Evolutionary conservation across 2,113 vertebrate species (phyloP), one percentile per base, ranked within the genome.

Genomic region (Oryzias woworae): DNA sequence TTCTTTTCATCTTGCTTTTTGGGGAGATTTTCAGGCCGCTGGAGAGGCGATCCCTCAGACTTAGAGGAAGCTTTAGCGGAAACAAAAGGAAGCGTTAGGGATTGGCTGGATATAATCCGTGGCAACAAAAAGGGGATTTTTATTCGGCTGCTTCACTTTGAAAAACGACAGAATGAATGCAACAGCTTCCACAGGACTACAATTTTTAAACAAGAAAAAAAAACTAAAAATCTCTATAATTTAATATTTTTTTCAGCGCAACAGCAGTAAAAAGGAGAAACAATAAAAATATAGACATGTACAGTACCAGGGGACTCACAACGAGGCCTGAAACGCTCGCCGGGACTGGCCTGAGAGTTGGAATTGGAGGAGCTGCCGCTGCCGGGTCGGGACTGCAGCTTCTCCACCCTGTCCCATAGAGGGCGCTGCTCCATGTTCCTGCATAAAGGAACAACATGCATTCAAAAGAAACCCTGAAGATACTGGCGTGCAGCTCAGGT

Each of bases 391-490:
- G 96, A 94, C 46, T 94, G 95, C 17, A 98, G 93, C 83, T 98
- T 98, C 87, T 98, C 96, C 72, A 98, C 96, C n/a, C 96, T 90
- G 79, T 98, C 96, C 96, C 96, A 97, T 18, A 98, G 91, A n/a
- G 96, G 91, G 28, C 95, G 92, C 71, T 95, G 95, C 78, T 98
- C 96, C 68, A 94, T 93, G 68, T 92, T 96, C 80, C 96, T 85
- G 65, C 1, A 15, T 2, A 18, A 2, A 8, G 47, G 41, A 66
- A 4, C 3, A 48, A 16, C 13, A 6, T 31, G 43, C 7, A 43
- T 36, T 60, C 15, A 47, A 23, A 8, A 7, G 4, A 5, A 28
- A 4, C 8, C 7, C 16, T 3, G 2, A 2, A 36, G 36, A 36
- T 2, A 8, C 36, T 36, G 36, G 1, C 2, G 36, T 36, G 36